These are phyloP conservation scores for Bufo gargarizans DNA, from an alignment of 2,113 vertebrate species.

Conservation along the genomic window DNA sequence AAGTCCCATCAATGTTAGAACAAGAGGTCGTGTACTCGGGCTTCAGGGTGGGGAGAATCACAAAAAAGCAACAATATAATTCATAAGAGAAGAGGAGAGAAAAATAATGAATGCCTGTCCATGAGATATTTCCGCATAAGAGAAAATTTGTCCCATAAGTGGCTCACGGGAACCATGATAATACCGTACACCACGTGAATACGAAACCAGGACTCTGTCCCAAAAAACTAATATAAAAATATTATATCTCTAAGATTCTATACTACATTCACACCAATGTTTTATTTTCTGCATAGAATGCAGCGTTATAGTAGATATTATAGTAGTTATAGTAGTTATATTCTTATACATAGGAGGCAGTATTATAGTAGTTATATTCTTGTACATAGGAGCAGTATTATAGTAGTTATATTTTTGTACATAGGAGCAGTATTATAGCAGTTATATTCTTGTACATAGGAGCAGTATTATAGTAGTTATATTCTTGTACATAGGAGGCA, in stretches of 20 bases:
- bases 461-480: no score
- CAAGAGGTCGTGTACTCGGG: conserved; percentile 46
- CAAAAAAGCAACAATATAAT: conserved; percentile 18
- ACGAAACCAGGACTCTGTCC: not conserved
- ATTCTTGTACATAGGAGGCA: no score
- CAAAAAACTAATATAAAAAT: not conserved
- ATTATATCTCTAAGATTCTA: not conserved
- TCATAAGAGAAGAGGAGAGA: conserved; percentile 5
- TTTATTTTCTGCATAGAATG: no score
- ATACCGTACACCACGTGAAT: not conserved
- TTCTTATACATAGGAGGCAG: no score
- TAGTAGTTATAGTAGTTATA: no score
- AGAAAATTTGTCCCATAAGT: not conserved
- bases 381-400: no score
- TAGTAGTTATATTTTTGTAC: no score
- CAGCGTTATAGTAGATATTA: no score
- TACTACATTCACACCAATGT: no score
- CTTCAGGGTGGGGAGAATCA: not conserved
- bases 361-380: no score
- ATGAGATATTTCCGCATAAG: not conserved
- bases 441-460: no score
- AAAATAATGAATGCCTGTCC: not conserved
- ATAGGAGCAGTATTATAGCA: no score
- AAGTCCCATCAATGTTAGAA: conserved; percentile 50
- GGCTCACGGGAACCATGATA: not conserved